Base-by-base conservation (phyloP, 2,797 vertebrate genomes). In the Microctenopoma lineatum region DNA sequence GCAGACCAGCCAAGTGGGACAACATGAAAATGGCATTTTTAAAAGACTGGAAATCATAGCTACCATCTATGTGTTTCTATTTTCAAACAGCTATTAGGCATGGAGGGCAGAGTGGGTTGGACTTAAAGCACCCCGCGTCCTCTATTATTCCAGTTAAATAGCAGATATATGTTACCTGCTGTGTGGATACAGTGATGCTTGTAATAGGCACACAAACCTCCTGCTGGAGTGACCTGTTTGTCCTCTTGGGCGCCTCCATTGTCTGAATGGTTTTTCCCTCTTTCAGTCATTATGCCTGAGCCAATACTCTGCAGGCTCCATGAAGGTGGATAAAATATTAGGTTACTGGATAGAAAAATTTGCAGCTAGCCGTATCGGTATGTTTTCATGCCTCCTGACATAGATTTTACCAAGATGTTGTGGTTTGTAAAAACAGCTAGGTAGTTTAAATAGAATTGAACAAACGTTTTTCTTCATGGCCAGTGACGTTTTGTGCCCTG, bases 21-120 rank as follows among this genome's bases (percentile, higher is more conserved):
- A 79, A 59, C 55, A 77, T 52, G 79, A 75, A 81, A 88, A 81
- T 67, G 26, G 39, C 68, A 77, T 87, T 84, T 79, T 56, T 61
- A 70, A 70, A 47, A 75, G 57, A 48, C 44, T 57, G 42, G 57
- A 65, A 75, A 75, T 80, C 74, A 77, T 61, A 51, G 45, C n/a
- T 4, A 2, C 59, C 16, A 32, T 75, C 62, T 55, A 47, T 76
- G 64, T 73, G 67, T 79, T 85, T 79, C 76, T 86, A 73, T 84
- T 70, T 83, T 80, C 47, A 80, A 76, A 78, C 27, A 63, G 21
- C 68, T 50, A 64, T 81, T 62, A 66, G 47, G 58, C 50, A 41
- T 3, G 3, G 39, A 76, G 38, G 46, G 45, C 47, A 59, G 52
- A 65, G 41, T 48, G 29, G 41, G 32, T 46, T 48, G 54, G 63